Evolutionary conservation across 2,113 vertebrate genomes (phyloP), one percentile per base, ranked within the genome.

Genomic region (Notechis scutatus): DNA sequence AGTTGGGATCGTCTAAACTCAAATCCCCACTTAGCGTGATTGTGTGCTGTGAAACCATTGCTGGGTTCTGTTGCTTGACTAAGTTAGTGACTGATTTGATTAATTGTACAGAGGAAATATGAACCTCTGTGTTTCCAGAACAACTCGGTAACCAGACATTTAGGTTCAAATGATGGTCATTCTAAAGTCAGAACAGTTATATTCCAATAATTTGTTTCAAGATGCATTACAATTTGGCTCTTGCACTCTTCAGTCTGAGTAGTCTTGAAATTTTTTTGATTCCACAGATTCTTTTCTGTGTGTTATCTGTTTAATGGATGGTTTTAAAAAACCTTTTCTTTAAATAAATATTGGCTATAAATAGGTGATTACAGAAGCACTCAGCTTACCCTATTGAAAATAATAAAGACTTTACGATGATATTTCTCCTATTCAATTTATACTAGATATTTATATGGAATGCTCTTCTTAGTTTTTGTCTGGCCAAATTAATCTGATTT

Each of bases 281-380:
- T 96, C 92, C 87, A 81, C 88, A 94, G 96, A 94, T 97, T 96
- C 89, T 96, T 96, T 96, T 96, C 92, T 95, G 95, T 94, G 1
- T 6, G 92, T 92, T 95, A 91, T 94, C 94, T 97, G 86, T 91
- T 92, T 95, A 96, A 95, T 95, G 47, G 47, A 85, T 87, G 91
- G 86, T 93, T 94, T 94, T 90, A 96, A 90, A 64, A 96, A 95
- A 92, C 94, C 95, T 94, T 94, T 45, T 96, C 94, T 95, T 96
- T 96, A 95, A 96, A 93, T 94, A 96, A 96, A 96, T 97, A 96
- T 90, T 95, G 89, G 93, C 18, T 94, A 91, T 95, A 96, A 96
- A 96, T 96, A 95, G 95, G 94, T 96, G 95, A 94, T 96, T 95
- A 95, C 95, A 97, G 94, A 95, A 96, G 95, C 96, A 96, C 96